Evolutionary conservation across 2,888 invertebrate genomes (phyloP).

Genomic region (Eristalis intricaria): DNA sequence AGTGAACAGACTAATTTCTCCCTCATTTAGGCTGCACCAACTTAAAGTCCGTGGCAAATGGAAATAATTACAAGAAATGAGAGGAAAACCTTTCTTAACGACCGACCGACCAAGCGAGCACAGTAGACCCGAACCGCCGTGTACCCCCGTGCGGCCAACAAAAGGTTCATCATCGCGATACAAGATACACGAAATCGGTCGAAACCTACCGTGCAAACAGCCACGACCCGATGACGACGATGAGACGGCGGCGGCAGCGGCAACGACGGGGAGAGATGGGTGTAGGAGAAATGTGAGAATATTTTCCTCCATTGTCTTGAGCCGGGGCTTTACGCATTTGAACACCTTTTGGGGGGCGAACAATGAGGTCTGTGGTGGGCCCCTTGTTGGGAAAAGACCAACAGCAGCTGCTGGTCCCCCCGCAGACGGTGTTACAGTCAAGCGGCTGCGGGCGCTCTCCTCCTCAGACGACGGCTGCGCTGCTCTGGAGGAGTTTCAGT

Average conservation of each 20-base stretch:
- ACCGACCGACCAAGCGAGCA: slow-evolving; percentile 9
- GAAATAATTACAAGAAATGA: slow-evolving; percentile 53
- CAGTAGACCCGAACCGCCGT: slow-evolving; percentile 14
- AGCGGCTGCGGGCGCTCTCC: slow-evolving; percentile 38
- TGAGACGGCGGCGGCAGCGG: not conserved
- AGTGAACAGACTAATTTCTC: slow-evolving; percentile 67
- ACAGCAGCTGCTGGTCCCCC: slow-evolving; percentile 50
- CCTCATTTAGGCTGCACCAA: slow-evolving; percentile 42
- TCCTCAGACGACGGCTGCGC: slow-evolving; percentile 46
- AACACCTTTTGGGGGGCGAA: slow-evolving; percentile 38
- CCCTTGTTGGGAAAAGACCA: slow-evolving; percentile 45
- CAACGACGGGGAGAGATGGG: not conserved
- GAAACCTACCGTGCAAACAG: slow-evolving; percentile 9
- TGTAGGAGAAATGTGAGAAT: slow-evolving; percentile 71
- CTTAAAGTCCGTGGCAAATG: slow-evolving; percentile 56
- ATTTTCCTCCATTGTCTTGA: slow-evolving; percentile 63
- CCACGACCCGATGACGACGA: not conserved
- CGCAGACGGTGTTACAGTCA: slow-evolving; percentile 45
- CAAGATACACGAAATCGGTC: slow-evolving; percentile 21
- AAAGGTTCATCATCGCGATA: slow-evolving; percentile 40
- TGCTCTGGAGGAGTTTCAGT: slow-evolving; percentile 66
- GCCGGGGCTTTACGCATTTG: slow-evolving; percentile 49
- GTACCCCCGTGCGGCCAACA: slow-evolving; percentile 7
- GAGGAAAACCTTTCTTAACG: slow-evolving; percentile 44
- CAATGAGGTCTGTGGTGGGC: slow-evolving; percentile 38